These are phyloP conservation scores for Scopus umbretta DNA, from an alignment of 2,113 vertebrate species.

Conservation along the genomic window DNA sequence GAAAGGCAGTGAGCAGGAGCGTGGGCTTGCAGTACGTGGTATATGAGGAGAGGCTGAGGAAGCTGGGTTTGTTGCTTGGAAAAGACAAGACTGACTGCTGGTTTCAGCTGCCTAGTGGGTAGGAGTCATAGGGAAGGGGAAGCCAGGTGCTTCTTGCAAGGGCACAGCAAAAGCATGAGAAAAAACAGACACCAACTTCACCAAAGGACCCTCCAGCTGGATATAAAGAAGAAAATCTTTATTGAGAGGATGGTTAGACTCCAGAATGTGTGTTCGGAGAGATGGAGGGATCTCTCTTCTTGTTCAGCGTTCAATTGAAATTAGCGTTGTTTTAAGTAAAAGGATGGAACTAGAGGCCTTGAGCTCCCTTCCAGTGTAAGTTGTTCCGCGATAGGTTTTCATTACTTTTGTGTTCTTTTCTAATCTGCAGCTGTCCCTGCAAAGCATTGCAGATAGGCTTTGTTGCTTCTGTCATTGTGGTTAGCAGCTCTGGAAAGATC, in stretches of 20 bases:
- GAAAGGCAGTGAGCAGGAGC: not conserved
- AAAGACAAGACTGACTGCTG: not conserved
- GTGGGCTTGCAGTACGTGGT: not conserved
- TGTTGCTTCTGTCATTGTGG: not conserved
- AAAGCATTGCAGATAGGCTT: not conserved
- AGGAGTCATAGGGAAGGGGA: not conserved
- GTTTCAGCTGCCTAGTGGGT: not conserved
- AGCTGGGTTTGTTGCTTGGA: not conserved
- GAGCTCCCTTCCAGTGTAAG: not conserved
- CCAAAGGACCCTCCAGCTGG: not conserved
- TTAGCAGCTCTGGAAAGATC: not conserved
- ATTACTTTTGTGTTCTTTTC: not conserved
- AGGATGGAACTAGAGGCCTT: not conserved
- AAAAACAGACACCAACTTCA: not conserved
- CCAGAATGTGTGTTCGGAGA: not conserved
- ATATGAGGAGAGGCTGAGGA: not conserved
- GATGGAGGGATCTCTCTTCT: not conserved
- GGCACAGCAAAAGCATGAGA: not conserved
- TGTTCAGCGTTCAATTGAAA: not conserved
- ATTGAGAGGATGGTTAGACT: not conserved
- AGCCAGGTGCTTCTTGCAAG: not conserved
- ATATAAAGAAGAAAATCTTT: not conserved
- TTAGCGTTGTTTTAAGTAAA: not conserved
- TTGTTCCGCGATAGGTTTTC: not conserved
- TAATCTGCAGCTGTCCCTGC: not conserved